phyloP scores from a whole-genome alignment of 2,888 invertebrate genomes.

The Mycalesis mineus region DNA sequence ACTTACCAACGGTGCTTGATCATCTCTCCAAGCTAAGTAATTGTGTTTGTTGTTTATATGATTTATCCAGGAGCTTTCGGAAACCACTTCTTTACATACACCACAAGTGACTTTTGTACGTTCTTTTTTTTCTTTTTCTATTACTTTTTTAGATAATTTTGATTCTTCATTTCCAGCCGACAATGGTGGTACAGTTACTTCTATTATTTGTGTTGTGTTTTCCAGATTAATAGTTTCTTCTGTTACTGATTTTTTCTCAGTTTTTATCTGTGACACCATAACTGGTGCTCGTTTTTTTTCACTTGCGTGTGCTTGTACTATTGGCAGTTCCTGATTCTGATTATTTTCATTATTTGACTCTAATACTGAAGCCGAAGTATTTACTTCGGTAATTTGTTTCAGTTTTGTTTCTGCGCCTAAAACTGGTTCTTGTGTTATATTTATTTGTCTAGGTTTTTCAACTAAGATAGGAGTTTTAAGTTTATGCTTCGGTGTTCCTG shows the following conservation, averaged over 20 bases:
- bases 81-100: no score
- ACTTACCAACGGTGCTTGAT: conserved; percentile 38
- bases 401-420: neutral
- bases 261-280: neutral
- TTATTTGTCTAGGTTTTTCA: neutral
- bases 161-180: neutral
- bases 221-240: neutral
- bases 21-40: conserved; percentile 14
- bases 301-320: no score
- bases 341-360: no score
- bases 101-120: conserved; percentile 26
- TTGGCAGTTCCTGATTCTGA: no score
- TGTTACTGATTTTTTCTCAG: neutral
- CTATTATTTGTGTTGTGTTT: no score
- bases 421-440: neutral
- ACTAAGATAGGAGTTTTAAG: neutral
- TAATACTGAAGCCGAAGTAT: no score
- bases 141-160: no score
- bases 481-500: neutral
- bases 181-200: neutral
- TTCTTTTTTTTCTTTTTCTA: neutral
- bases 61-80: no score
- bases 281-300: no score
- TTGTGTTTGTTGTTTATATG: no score
- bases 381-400: neutral